A percentile compares a stretch with the other conserved stretches of the same genome.
These are phyloP conservation scores for Trypoxylon attenuatum DNA, from an alignment of 2,888 invertebrate genomes.

Conservation along the genomic window DNA sequence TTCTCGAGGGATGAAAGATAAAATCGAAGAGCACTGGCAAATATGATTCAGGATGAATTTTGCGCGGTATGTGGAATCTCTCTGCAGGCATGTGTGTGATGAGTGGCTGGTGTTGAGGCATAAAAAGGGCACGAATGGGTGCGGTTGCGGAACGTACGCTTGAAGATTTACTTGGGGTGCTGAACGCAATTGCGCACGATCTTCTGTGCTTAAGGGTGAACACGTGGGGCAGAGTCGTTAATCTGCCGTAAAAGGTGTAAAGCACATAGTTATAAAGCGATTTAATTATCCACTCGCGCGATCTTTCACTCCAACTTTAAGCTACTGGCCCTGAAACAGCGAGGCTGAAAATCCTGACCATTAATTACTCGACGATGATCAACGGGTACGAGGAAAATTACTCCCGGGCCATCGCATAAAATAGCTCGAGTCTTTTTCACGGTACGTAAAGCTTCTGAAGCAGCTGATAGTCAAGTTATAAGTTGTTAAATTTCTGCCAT, in stretches of 20 bases:
- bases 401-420: neutral
- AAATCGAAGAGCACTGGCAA: too few species aligned
- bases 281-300: slow-evolving; percentile 48
- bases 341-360: slow-evolving; percentile 26
- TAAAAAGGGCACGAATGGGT: neutral
- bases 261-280: slow-evolving; percentile 51
- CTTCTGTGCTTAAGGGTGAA: slow-evolving; percentile 12
- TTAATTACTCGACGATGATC: slow-evolving; percentile 30
- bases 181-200: slow-evolving; percentile 37
- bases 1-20: too few species aligned
- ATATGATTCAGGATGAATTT: too few species aligned
- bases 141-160: neutral
- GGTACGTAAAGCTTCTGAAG: too few species aligned
- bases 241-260: slow-evolving; percentile 47
- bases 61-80: too few species aligned
- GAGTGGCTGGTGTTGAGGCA: neutral
- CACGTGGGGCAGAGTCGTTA: slow-evolving; percentile 24
- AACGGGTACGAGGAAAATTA: slow-evolving; percentile 9
- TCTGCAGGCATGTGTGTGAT: too few species aligned
- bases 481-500: too few species aligned
- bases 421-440: neutral
- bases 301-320: slow-evolving; percentile 18
- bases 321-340: slow-evolving; percentile 1
- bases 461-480: too few species aligned
- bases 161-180: slow-evolving; percentile 23